phyloP scores from a whole-genome alignment of 2,797 vertebrate species.

The Premnoplex brunnescens region DNA sequence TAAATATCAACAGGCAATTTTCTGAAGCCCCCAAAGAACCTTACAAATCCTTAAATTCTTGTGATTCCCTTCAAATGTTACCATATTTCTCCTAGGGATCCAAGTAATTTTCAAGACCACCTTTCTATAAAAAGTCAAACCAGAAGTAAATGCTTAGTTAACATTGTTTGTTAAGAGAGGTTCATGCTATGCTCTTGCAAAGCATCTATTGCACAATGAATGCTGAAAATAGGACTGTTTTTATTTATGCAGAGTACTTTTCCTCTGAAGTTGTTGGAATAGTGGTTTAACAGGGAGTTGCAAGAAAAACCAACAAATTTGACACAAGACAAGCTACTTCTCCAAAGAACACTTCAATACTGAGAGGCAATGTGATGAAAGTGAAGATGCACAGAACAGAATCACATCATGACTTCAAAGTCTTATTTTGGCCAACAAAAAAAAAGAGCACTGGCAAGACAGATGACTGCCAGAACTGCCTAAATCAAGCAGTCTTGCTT shows the following conservation, averaged over 20 bases:
- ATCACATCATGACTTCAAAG: background rate
- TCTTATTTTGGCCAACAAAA: background rate
- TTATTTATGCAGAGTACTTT: background rate
- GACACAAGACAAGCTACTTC: background rate
- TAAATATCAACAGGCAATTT: background rate
- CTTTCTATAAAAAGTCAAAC: background rate
- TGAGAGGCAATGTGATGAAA: background rate
- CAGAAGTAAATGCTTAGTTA: background rate
- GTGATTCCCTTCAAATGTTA: background rate
- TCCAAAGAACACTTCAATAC: background rate
- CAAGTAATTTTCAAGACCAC: background rate
- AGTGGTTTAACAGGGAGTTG: background rate
- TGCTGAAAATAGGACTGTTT: background rate
- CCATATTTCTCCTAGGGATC: background rate
- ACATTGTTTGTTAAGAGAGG: background rate
- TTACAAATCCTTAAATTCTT: background rate
- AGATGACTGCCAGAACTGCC: background rate
- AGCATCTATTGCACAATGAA: background rate
- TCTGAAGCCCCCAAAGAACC: background rate
- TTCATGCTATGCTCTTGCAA: background rate
- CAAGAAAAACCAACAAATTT: background rate
- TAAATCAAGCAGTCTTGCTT: background rate
- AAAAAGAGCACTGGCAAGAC: background rate
- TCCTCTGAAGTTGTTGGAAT: background rate
- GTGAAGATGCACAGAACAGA: background rate